Conservation (phyloP, 2,888 invertebrate genomes). For the Diabrotica balteata region DNA sequence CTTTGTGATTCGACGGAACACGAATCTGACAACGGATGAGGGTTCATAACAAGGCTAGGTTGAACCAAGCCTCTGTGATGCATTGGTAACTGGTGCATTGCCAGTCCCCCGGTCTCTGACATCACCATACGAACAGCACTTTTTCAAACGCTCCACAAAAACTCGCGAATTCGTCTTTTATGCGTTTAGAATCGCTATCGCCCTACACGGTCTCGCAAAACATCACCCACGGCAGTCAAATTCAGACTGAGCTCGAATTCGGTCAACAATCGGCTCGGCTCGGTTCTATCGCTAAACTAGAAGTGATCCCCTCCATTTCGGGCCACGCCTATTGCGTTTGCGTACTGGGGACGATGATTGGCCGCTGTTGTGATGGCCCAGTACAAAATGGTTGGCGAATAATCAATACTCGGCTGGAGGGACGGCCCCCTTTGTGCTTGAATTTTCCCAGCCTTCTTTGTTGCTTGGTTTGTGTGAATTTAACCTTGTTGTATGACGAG, state of each 20-base stretch:
- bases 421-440: conserved; percentile 18
- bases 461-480: conserved; percentile 48
- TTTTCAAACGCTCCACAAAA: conserved; percentile 42
- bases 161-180: conserved; percentile 23
- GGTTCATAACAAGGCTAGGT: conserved; percentile 69
- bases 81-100: conserved; percentile 70
- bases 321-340: conserved; percentile 45
- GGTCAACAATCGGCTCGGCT: conserved; percentile 41
- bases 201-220: conserved; percentile 16
- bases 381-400: conserved; percentile 60
- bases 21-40: conserved; percentile 55
- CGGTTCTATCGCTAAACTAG: conserved; percentile 43
- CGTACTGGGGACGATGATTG: conserved; percentile 48
- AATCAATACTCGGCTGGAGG: conserved; percentile 52
- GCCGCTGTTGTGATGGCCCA: conserved; percentile 49
- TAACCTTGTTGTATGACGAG: conserved; percentile 47
- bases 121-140: conserved; percentile 64
- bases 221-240: conserved; percentile 21
- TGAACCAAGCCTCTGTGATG: conserved; percentile 66
- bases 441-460: conserved; percentile 51
- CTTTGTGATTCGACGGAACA: conserved; percentile 58
- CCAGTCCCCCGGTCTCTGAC: conserved; percentile 72
- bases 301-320: conserved; percentile 26
- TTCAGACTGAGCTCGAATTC: conserved; percentile 21
- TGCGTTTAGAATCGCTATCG: conserved; percentile 23